Conservation (phyloP, 2,888 invertebrate genomes). For the Trissoscelio sp. region DNA sequence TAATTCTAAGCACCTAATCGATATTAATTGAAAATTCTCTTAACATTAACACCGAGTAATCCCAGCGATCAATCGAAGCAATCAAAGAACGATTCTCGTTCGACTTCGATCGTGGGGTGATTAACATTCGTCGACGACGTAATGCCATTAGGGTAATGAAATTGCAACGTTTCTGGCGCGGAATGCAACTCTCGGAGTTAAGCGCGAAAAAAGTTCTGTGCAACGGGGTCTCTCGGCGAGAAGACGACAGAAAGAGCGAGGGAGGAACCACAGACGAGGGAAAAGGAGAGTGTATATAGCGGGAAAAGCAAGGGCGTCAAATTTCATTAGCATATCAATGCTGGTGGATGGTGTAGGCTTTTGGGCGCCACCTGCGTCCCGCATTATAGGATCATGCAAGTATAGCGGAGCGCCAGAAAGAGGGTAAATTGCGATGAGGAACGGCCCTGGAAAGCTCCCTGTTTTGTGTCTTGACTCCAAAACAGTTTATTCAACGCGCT, state of each 20-base stretch:
- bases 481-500: conserved; percentile 69
- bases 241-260: conserved; percentile 11
- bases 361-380: conserved; percentile 82
- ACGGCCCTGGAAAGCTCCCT: conserved; percentile 52
- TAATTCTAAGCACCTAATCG: conserved; percentile 3
- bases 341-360: conserved; percentile 81
- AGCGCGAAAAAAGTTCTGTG: conserved; percentile 75
- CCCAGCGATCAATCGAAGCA: conserved; percentile 45
- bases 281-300: conserved; percentile 39
- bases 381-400: conserved; percentile 81
- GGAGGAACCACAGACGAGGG: conserved; percentile 1
- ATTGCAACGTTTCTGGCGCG: conserved; percentile 74
- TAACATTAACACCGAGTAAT: conserved; percentile 30
- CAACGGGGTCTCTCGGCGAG: conserved; percentile 46
- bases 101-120: conserved; percentile 52
- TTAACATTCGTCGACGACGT: conserved; percentile 73
- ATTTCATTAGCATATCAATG: conserved; percentile 84
- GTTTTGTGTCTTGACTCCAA: conserved; percentile 65
- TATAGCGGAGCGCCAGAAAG: conserved; percentile 58
- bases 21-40: conserved; percentile 32
- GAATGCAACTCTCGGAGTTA: conserved; percentile 74
- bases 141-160: conserved; percentile 81
- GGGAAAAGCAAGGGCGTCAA: conserved; percentile 81
- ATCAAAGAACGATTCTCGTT: conserved; percentile 54
- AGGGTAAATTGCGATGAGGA: conserved; percentile 70